A percentile compares a stretch with the other conserved stretches of the same genome.
Evolutionary conservation across 2,888 invertebrate genomes (phyloP).

Genomic region (Pterostichus madidus): DNA sequence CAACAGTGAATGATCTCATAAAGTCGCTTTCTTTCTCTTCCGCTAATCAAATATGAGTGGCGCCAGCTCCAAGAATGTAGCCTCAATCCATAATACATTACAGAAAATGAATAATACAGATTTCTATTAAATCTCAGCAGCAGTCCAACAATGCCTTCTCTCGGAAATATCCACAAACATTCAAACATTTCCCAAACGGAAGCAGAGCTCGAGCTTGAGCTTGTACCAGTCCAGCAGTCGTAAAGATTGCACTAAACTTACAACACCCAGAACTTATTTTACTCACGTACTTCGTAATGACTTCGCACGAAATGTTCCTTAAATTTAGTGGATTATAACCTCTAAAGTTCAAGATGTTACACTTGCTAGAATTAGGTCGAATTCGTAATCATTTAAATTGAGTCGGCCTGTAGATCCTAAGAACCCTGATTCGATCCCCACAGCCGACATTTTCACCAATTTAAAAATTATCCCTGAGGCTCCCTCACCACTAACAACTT

Average conservation of each 20-base stretch:
- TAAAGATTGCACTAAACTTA: constrained; percentile 26
- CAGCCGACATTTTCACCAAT: too few relatives aligned
- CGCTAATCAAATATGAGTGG: constrained; percentile 31
- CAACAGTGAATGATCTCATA: constrained; percentile 7
- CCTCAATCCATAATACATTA: constrained; percentile 34
- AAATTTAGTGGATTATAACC: not conserved
- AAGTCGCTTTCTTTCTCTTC: not conserved
- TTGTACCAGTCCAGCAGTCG: constrained; percentile 4
- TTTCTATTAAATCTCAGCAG: constrained; percentile 43
- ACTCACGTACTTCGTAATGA: constrained; percentile 23
- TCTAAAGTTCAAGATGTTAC: constrained; percentile 3
- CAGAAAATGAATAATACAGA: constrained; percentile 42
- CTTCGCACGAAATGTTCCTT: constrained; percentile 27
- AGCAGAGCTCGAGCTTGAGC: not conserved
- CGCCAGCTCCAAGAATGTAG: constrained; percentile 27
- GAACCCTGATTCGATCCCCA: too few relatives aligned
- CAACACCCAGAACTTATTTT: constrained; percentile 21
- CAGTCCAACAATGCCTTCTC: constrained; percentile 26
- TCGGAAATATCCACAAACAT: constrained; percentile 30
- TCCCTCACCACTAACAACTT: too few relatives aligned
- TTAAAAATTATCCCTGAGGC: too few relatives aligned
- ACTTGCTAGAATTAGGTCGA: not conserved
- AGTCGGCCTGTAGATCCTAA: too few relatives aligned
- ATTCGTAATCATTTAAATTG: constrained; percentile 14
- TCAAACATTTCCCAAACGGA: constrained; percentile 25